Evolutionary conservation across 2,888 invertebrate species (phyloP), one percentile per base, ranked within the genome.

Genomic region (Metacarcinus magister): DNA sequence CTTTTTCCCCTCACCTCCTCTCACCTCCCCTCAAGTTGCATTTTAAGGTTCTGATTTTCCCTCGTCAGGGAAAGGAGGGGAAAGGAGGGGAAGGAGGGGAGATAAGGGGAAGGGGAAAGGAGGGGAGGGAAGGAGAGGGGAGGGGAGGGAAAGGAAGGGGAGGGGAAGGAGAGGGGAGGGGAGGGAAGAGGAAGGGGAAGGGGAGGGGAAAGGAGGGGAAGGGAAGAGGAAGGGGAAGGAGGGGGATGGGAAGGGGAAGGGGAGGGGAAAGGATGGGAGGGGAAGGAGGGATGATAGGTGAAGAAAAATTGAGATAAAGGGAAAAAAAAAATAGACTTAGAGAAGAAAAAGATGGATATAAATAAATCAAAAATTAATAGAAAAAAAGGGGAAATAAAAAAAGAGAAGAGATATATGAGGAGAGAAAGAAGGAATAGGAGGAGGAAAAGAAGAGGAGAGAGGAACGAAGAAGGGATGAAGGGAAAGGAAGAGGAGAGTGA

Each of bases 11-110:
- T 32, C 28, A 2, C 19, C 67, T 54, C 16, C 67, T 5, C 23
- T 67, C n/a, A 23, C 23, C 67, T n/a, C 67, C n/a, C n/a, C 67
- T 23, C 16, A 0, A 54, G 67, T 67, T 67, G 67, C 67, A 67
- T 67, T 67, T 67, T 67, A 67, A 67, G 67, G 67, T 67, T 67
- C 67, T 67, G 67, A 67, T 67, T 67, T 67, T 67, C 67, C 67
- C 67, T 67, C 67, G 67, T 89, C 39, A 32, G 89, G 10, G 89
- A 19, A 16, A 4, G 3, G 90, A 28, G 44, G n/a, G 91, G 28
- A 23, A 91, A 43, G 5, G 46, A 91, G 32, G 23, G 48, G 91
- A 16, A 28, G 13, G 16, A 4, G 90, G 39, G 39, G 44, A 23
- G 91, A 48, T 44, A 19, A 28, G n/a, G 90, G 48, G 44, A 48